Conservation (phyloP, 2,797 vertebrate species). For the Serranus cabrilla region DNA sequence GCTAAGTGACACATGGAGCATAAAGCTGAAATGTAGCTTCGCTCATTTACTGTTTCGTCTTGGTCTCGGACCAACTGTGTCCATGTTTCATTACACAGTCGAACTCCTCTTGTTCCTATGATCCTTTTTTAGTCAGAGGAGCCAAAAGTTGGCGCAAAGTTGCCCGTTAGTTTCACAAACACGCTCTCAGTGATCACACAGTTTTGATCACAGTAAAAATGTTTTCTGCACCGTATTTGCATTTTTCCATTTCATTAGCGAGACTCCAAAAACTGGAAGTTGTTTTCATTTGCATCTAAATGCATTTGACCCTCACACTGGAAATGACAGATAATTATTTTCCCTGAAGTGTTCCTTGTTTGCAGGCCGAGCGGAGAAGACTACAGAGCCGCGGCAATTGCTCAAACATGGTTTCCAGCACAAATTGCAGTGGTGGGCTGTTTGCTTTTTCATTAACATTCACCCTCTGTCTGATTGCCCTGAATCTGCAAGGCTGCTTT, state of each 20-base stretch:
- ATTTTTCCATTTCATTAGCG: constrained; percentile 61
- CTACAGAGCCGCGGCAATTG: constrained; percentile 50
- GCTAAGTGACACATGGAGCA: constrained; percentile 23
- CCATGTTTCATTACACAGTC: constrained; percentile 8
- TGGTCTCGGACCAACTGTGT: background rate
- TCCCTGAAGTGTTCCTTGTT: constrained; percentile 71
- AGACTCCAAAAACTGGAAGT: constrained; percentile 58
- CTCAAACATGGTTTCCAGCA: constrained; percentile 74
- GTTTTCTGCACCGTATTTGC: constrained; percentile 42
- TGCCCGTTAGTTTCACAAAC: constrained; percentile 15
- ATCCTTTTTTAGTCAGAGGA: constrained; percentile 18
- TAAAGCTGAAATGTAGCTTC: constrained; percentile 2
- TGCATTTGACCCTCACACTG: constrained; percentile 70
- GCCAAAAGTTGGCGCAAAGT: constrained; percentile 30
- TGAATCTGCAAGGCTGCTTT: constrained; percentile 58
- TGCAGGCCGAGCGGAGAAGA: constrained; percentile 42
- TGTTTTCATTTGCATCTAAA: constrained; percentile 80
- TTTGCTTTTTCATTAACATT: constrained; percentile 81
- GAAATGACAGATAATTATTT: constrained; percentile 77
- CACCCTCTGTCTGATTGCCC: constrained; percentile 67
- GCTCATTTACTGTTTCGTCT: background rate
- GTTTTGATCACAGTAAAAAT: constrained; percentile 51
- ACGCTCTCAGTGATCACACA: constrained; percentile 23
- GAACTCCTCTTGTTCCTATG: background rate
- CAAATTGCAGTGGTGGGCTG: constrained; percentile 69